Percentiles rank a stretch among this genome's conserved stretches.
Conservation (phyloP, 2,113 vertebrate species). For the Myiagra hebetior region DNA sequence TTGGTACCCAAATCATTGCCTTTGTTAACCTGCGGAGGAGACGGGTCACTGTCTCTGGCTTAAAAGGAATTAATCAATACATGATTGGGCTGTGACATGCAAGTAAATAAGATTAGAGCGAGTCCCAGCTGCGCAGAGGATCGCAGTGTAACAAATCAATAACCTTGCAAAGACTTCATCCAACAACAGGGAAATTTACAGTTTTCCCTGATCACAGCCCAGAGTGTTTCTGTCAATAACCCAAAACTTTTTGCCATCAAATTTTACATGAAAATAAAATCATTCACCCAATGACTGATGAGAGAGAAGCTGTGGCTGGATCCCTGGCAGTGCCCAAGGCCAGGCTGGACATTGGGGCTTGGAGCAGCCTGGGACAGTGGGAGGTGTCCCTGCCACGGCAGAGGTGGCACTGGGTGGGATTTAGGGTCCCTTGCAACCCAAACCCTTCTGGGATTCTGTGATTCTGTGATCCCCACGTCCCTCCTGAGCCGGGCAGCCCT, state of each 20-base stretch:
- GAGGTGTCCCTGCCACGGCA: background rate
- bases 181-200: background rate
- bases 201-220: background rate
- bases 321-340: background rate
- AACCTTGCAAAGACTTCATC: background rate
- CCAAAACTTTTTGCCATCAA: background rate
- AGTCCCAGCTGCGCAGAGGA: background rate
- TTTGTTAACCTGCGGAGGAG: background rate
- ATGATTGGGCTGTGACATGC: background rate
- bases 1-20: accelerated
- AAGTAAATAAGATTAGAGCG: background rate
- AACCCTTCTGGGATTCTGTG: background rate
- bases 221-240: background rate
- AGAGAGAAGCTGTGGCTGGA: background rate
- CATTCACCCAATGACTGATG: background rate
- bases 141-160: background rate
- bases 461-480: too few relatives aligned
- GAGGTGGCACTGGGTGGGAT: too few relatives aligned
- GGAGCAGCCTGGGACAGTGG: background rate
- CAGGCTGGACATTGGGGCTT: background rate
- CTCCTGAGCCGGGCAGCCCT: background rate
- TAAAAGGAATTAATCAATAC: background rate
- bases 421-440: accelerated
- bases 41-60: background rate
- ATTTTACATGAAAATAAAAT: background rate